Conservation (phyloP, 2,888 invertebrate species). For the Chaitophorus viminalis region DNA sequence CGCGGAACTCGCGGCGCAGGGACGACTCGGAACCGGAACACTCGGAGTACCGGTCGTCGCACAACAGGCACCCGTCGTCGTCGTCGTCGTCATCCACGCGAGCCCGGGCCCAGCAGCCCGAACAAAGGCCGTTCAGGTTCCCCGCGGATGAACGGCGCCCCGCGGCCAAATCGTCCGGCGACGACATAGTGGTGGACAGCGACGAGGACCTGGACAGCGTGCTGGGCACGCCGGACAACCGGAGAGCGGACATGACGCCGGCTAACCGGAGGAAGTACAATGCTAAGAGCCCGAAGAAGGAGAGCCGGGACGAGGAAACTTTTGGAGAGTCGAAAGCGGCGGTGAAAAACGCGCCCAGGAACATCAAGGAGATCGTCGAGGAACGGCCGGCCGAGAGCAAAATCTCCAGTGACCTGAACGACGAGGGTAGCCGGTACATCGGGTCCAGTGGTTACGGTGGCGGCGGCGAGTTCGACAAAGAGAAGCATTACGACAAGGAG, state of each 20-base stretch:
- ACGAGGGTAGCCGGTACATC: slow-evolving; percentile 57
- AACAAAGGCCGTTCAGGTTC: neutral
- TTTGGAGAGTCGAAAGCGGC: slow-evolving; percentile 34
- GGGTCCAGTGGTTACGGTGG: slow-evolving; percentile 57
- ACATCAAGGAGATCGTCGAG: slow-evolving; percentile 63
- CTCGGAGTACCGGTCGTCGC: slow-evolving; percentile 18
- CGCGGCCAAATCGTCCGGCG: neutral
- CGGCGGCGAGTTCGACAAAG: slow-evolving; percentile 64
- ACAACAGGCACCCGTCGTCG: neutral
- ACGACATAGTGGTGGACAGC: neutral
- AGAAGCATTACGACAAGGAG: slow-evolving; percentile 66
- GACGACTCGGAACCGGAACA: slow-evolving; percentile 27
- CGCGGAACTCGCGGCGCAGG: neutral
- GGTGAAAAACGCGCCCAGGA: slow-evolving; percentile 61
- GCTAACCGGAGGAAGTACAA: neutral
- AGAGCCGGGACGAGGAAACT: neutral
- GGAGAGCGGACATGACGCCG: neutral
- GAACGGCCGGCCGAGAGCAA: slow-evolving; percentile 48
- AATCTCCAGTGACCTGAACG: slow-evolving; percentile 50
- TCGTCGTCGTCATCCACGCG: neutral
- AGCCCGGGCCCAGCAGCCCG: no score
- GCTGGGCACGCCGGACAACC: neutral
- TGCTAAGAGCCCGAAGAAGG: neutral
- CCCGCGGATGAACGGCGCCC: neutral
- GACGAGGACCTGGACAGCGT: slow-evolving; percentile 17